These are phyloP conservation scores for Urechis unicinctus DNA, from an alignment of 2,888 invertebrate species.

Conservation along the genomic window DNA sequence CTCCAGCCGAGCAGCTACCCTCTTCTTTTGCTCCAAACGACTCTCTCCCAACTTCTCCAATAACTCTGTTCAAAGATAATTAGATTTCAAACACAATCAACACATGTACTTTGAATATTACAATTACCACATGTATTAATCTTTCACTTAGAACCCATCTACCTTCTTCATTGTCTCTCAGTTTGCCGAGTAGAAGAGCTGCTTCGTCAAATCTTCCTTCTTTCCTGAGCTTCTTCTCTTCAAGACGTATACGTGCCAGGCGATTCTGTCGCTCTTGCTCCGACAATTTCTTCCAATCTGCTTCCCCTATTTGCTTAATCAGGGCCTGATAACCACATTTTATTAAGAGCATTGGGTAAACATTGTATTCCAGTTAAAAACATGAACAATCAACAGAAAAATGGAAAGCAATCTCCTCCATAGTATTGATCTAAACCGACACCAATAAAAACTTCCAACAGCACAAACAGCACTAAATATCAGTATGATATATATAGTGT, in stretches of 20 bases:
- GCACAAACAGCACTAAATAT: too few relatives aligned
- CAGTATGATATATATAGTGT: too few relatives aligned
- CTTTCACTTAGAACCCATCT: background rate
- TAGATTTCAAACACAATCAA: background rate
- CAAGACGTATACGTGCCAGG: conserved; percentile 16
- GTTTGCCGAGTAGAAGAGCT: conserved; percentile 20
- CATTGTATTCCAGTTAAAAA: too few relatives aligned
- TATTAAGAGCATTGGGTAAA: too few relatives aligned
- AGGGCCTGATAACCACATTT: background rate
- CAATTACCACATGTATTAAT: background rate
- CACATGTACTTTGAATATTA: background rate
- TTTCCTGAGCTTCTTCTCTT: conserved; percentile 17
- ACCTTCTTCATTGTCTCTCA: conserved; percentile 10
- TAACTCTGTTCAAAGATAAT: conserved; percentile 4
- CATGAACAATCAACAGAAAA: background rate
- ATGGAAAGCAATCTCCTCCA: background rate
- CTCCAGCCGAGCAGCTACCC: conserved; percentile 20
- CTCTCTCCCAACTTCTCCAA: conserved; percentile 14
- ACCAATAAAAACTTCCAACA: too few relatives aligned
- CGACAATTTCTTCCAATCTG: conserved; percentile 17
- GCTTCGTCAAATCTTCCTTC: conserved; percentile 13
- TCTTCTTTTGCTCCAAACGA: conserved; percentile 20
- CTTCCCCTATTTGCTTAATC: conserved; percentile 10
- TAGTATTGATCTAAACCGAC: too few relatives aligned
- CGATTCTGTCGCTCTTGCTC: conserved; percentile 19